Evolutionary conservation across 2,797 vertebrate species (phyloP).

Genomic region (Rhadinocentrus ornatus): DNA sequence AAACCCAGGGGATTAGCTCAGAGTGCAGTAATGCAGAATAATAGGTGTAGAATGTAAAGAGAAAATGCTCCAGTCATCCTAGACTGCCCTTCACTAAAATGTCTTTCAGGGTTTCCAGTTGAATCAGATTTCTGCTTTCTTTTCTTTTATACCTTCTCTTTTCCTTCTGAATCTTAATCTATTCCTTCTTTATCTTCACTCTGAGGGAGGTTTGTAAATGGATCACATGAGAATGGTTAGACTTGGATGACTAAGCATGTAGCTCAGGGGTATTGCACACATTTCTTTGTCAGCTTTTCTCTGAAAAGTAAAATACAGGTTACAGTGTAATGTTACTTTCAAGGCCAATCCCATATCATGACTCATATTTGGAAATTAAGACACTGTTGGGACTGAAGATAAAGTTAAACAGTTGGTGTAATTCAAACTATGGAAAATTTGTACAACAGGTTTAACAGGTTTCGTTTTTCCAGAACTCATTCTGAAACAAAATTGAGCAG

Average conservation of each 20-base stretch:
- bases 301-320: background rate
- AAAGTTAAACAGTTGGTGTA: background rate
- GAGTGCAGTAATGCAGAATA: background rate
- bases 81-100: background rate
- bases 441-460: slow-evolving; percentile 18
- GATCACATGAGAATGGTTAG: background rate
- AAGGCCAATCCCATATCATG: background rate
- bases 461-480: background rate
- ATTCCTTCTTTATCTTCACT: background rate
- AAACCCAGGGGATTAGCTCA: background rate
- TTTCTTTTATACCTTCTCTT: background rate
- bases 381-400: background rate
- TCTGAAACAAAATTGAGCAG: background rate
- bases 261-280: slow-evolving; percentile 10
- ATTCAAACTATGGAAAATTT: background rate
- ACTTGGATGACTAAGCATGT: slow-evolving; percentile 23
- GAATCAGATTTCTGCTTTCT: background rate
- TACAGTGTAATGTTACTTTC: background rate
- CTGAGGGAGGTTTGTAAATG: slow-evolving; percentile 9
- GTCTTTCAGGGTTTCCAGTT: background rate
- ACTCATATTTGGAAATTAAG: background rate
- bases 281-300: background rate
- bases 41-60: background rate
- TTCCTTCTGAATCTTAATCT: background rate
- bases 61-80: background rate